Evolutionary conservation across 2,797 vertebrate genomes (phyloP).

Genomic region (Hylomyscus alleni): DNA sequence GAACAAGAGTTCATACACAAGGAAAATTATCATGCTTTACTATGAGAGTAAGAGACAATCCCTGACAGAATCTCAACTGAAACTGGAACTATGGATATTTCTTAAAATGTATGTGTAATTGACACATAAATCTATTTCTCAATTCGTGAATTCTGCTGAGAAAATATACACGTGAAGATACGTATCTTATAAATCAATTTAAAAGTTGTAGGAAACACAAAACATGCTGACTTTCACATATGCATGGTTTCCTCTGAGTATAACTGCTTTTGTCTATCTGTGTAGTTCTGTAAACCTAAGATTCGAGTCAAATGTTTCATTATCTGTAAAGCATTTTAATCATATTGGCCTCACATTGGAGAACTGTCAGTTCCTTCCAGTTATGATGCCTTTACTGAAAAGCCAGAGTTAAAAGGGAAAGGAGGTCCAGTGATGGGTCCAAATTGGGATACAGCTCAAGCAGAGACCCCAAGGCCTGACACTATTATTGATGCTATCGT

Average conservation of each 20-base stretch:
- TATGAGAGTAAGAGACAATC: background rate
- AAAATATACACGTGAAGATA: background rate
- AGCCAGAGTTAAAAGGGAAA: background rate
- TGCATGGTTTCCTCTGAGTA: background rate
- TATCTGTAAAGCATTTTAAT: background rate
- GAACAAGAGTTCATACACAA: background rate
- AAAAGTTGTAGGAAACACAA: background rate
- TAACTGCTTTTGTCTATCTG: background rate
- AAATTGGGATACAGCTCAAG: background rate
- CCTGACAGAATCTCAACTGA: background rate
- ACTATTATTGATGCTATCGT: background rate
- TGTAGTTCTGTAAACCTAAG: background rate
- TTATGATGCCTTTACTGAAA: background rate
- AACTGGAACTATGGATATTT: background rate
- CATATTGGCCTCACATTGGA: background rate
- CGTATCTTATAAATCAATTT: background rate
- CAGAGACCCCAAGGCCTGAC: background rate
- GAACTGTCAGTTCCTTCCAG: background rate
- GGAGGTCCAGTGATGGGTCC: background rate
- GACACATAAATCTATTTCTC: background rate
- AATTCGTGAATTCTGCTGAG: background rate
- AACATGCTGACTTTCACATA: background rate
- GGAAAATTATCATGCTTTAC: background rate
- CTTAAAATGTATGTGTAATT: background rate
- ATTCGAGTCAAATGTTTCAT: background rate